Base-by-base conservation (phyloP, 2,888 invertebrate genomes). In the Netelia virgata region DNA sequence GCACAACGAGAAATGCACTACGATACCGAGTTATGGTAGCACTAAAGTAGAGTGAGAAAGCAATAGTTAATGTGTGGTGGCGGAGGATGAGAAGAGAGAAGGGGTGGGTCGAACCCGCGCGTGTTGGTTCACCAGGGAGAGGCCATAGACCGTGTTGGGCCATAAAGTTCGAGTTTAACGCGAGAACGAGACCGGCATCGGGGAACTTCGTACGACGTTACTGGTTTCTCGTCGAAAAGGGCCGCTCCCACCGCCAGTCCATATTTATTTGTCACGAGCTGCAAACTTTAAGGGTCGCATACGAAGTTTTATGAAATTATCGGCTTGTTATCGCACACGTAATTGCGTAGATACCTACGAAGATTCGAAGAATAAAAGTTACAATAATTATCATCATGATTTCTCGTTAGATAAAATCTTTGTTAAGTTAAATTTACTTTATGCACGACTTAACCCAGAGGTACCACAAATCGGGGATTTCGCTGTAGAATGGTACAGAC, bases 1-100 rank as follows among this genome's bases (percentile, higher is more conserved):
- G 11, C 18, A 64, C 43, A 66, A 53, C 83, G 76, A 76, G 83
- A 83, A 80, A 83, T 79, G 75, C 80, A 83, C 66, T 59, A 53
- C 59, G 68, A 64, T 53, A 18, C 50, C 41, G 43, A 80, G 66
- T 66, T 76, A 57, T 68, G 53, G 76, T 43, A 76, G 53, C 43
- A 64, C 23, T 66, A 76, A 66, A 73, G 50, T 20, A 53, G 66
- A 72, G 69, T 10, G 79, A 57, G 66, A 76, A 66, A 57, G 36
- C 55, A 36, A 76, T 76, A 75, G 74, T 79, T 70, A 80, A 83
- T 80, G 80, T 76, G 66, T 72, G 63, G 70, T 55, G 80, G 53
- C 53, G 53, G 66, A 28, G 57, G 50, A 63, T 55, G 57, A 61
- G 72, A 36, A 36, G 0, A 1, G 36, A 6, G 36, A 6, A 2